These are phyloP conservation scores for Epinephelus malabaricus DNA, from an alignment of 2,797 vertebrate species.

Conservation along the genomic window DNA sequence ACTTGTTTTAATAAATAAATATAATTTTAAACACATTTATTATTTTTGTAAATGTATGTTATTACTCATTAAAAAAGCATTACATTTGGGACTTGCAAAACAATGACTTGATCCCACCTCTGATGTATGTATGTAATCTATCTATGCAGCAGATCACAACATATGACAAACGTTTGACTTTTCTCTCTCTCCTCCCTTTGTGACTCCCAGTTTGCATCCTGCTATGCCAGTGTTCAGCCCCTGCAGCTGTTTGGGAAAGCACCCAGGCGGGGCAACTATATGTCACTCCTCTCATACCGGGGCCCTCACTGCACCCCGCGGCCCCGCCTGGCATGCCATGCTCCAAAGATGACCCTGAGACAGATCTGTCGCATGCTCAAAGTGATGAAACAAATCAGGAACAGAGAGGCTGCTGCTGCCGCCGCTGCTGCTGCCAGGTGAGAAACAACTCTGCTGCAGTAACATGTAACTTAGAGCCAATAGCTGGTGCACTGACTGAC, in stretches of 20 bases:
- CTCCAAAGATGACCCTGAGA: slow-evolving; percentile 84
- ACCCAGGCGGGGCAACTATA: slow-evolving; percentile 64
- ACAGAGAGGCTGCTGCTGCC: slow-evolving; percentile 66
- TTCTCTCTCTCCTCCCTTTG: neutral
- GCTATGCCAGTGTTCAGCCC: slow-evolving; percentile 76
- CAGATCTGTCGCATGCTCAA: slow-evolving; percentile 85
- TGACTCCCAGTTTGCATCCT: slow-evolving; percentile 83
- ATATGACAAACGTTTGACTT: neutral
- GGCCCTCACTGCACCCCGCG: slow-evolving; percentile 76
- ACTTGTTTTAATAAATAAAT: too few relatives aligned
- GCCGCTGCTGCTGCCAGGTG: slow-evolving; percentile 65
- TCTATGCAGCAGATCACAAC: neutral
- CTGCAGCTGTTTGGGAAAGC: slow-evolving; percentile 75
- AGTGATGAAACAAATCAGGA: slow-evolving; percentile 82
- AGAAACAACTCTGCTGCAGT: neutral
- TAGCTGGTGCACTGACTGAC: neutral
- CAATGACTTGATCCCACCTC: too few relatives aligned
- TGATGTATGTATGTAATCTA: neutral
- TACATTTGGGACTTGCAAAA: too few relatives aligned
- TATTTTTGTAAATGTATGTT: too few relatives aligned
- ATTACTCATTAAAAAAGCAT: too few relatives aligned
- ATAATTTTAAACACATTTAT: too few relatives aligned
- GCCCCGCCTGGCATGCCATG: slow-evolving; percentile 74
- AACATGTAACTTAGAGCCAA: neutral
- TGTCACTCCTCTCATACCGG: slow-evolving; percentile 77